Percentiles rank a stretch among this genome's conserved stretches.
phyloP scores from a whole-genome alignment of 2,888 invertebrate species.

The Acronicta leporina region DNA sequence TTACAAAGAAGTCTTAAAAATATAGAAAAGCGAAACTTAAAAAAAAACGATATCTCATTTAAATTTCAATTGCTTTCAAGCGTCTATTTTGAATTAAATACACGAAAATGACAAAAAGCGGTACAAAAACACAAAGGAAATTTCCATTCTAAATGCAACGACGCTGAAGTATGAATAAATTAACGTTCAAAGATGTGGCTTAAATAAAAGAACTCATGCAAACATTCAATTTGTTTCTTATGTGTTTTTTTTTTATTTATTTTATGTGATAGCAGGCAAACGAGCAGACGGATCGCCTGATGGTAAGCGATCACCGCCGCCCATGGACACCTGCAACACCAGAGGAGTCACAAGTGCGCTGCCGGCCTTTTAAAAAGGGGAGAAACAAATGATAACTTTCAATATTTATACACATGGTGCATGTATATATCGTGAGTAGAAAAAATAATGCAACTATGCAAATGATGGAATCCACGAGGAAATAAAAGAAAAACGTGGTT shows the following conservation, averaged over 20 bases:
- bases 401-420: conserved; percentile 45
- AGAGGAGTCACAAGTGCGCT: too few species aligned
- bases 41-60: neutral
- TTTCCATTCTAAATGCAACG: conserved; percentile 44
- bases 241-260: too few species aligned
- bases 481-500: conserved; percentile 15
- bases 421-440: conserved; percentile 36
- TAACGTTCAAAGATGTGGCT: conserved; percentile 29
- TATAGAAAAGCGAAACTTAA: too few species aligned
- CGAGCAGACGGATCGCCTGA: too few species aligned
- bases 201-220: conserved; percentile 18
- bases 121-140: conserved; percentile 26
- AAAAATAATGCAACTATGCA: conserved; percentile 36
- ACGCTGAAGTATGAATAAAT: conserved; percentile 43
- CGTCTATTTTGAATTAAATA: conserved; percentile 25
- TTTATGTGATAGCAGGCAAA: too few species aligned
- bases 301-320: too few species aligned
- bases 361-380: too few species aligned
- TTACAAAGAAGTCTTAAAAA: neutral
- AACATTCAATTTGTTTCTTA: conserved; percentile 39
- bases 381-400: conserved; percentile 32
- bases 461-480: conserved; percentile 10
- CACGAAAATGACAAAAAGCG: conserved; percentile 27
- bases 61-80: conserved; percentile 5
- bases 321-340: too few species aligned